Conservation (phyloP, 1,140 invertebrate species). For the Orius laevigatus region DNA sequence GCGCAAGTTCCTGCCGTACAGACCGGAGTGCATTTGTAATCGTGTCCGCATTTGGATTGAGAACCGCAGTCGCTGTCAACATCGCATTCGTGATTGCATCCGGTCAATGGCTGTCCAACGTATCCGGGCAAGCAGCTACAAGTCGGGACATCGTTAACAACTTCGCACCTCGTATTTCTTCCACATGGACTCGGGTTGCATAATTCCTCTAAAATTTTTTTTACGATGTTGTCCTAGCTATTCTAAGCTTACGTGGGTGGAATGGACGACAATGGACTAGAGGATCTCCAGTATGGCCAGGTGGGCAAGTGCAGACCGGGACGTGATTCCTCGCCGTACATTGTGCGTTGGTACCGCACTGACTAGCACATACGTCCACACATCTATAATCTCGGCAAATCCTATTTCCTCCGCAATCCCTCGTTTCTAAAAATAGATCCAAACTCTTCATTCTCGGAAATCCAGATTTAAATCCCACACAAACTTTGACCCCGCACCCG, state of each 20-base stretch:
- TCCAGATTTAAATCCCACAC: too few species aligned
- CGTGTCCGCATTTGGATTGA: slow-evolving; percentile 49
- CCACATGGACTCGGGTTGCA: slow-evolving; percentile 32
- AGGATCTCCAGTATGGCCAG: slow-evolving; percentile 33
- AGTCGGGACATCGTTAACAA: slow-evolving; percentile 32
- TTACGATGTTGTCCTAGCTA: not conserved
- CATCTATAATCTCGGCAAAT: slow-evolving; percentile 32
- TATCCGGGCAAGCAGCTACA: slow-evolving; percentile 41
- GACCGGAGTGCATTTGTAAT: slow-evolving; percentile 57
- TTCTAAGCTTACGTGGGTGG: slow-evolving; percentile 36
- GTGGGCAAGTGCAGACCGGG: slow-evolving; percentile 25
- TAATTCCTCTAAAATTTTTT: slow-evolving; percentile 15
- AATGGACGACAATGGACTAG: slow-evolving; percentile 37
- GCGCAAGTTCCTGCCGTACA: slow-evolving; percentile 56
- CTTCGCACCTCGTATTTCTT: slow-evolving; percentile 33
- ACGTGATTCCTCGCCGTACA: slow-evolving; percentile 30
- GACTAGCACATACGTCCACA: slow-evolving; percentile 26
- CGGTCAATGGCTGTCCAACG: slow-evolving; percentile 38
- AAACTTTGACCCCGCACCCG: too few species aligned
- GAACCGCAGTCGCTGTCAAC: slow-evolving; percentile 50
- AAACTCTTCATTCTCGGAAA: too few species aligned
- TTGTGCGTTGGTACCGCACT: slow-evolving; percentile 30
- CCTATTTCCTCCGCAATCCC: slow-evolving; percentile 29
- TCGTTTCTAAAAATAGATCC: slow-evolving; percentile 25
- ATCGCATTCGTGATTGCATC: slow-evolving; percentile 53